Evolutionary conservation across 2,888 invertebrate species (phyloP).

Genomic region (Diogma glabrata): DNA sequence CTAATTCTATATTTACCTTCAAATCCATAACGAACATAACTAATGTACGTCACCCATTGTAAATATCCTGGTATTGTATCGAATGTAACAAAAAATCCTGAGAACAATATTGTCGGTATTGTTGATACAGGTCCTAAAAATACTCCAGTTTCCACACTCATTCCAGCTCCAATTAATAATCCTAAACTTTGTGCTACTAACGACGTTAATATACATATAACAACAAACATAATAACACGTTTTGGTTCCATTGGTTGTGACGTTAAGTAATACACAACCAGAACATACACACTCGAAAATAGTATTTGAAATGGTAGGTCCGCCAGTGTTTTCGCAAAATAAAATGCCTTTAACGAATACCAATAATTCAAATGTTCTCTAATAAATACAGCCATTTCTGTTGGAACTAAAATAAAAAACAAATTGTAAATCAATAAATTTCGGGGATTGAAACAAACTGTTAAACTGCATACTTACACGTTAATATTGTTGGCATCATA

Average conservation of each 20-base stretch:
- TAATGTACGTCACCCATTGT: slow-evolving; percentile 79
- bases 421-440: slow-evolving; percentile 9
- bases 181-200: slow-evolving; percentile 88
- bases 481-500: slow-evolving; percentile 96
- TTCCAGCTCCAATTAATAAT: slow-evolving; percentile 82
- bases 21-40: slow-evolving; percentile 85
- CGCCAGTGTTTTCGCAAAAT: slow-evolving; percentile 90
- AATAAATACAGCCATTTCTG: slow-evolving; percentile 90
- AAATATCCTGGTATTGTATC: slow-evolving; percentile 82
- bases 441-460: neutral
- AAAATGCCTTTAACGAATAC: slow-evolving; percentile 95
- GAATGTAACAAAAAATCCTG: slow-evolving; percentile 89
- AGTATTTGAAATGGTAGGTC: slow-evolving; percentile 94
- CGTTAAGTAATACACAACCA: slow-evolving; percentile 92
- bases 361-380: slow-evolving; percentile 93
- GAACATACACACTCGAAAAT: slow-evolving; percentile 73
- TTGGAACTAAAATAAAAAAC: slow-evolving; percentile 62
- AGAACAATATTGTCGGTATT: slow-evolving; percentile 84
- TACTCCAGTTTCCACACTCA: slow-evolving; percentile 70
- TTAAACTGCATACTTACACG: slow-evolving; percentile 59
- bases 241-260: slow-evolving; percentile 83
- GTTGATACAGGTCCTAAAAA: slow-evolving; percentile 80
- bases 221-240: slow-evolving; percentile 44
- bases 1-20: slow-evolving; percentile 44
- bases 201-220: slow-evolving; percentile 61